Evolutionary conservation across 2,113 vertebrate genomes (phyloP), one percentile per base, ranked within the genome.

Genomic region (Urocitellus parryii): DNA sequence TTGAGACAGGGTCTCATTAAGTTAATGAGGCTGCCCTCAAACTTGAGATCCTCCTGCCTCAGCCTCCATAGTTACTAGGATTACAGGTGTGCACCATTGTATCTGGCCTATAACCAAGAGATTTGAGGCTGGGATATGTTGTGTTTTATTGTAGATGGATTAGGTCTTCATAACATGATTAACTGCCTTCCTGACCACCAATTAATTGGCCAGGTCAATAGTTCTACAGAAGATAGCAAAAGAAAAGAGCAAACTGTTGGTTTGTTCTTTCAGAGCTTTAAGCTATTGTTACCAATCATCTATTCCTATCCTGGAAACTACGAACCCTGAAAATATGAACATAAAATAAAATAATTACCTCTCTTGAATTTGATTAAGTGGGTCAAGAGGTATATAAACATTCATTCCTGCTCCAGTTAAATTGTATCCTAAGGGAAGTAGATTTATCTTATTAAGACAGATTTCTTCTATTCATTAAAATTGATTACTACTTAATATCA

Each of bases 341-440:
- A 87, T 78, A 70, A 84, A 83, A 87, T 78, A 70, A 84, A 83
- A 51, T 77, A 83, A 89, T 79, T 85, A 20, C 24, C 17, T 74
- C 27, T 1, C 24, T 85, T 65, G n/a, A 88, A 39, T 78, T 78
- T 72, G 63, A 48, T 92, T 61, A 77, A 42, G 76, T 91, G 61
- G 51, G 61, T 37, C 83, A 68, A 7, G 22, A 91, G 58, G 17
- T 51, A 82, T 34, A 82, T 39, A 68, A 82, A n/a, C 2, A 77
- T 27, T 63, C 24, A 63, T 63, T 22, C 61, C 24, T 63, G 24
- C 61, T 63, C 24, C 24, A 63, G 61, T 27, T 63, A 63, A 63
- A 63, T 8, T 63, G 61, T 27, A 63, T 63, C 25, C 24, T 63
- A 63, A 63, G 61, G 24, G 22, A 63, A 27, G 61, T 27, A 63